Base-by-base conservation (phyloP, 2,888 invertebrate species). In the Dicyrtoma fusca region DNA sequence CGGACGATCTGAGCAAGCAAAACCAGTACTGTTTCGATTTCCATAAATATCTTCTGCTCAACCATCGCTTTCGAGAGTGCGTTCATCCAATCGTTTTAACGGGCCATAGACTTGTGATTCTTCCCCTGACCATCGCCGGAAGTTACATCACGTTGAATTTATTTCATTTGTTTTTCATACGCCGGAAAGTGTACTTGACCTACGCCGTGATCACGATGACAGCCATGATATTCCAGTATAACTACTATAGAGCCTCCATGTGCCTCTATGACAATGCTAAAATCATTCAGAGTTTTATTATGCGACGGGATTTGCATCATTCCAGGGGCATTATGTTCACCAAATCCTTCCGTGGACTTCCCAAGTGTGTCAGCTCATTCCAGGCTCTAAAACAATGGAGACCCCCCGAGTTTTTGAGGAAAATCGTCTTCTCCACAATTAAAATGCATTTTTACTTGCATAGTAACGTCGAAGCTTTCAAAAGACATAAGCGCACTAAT, bases 381-480 rank as follows among this genome's bases (percentile, higher is more conserved):
- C 11, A 17, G 5, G 14, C 63, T 10, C 63, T 63, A 11, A 51
- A 55, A 19, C 70, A 62, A 63, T 70, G 62, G 70, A 21, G 13
- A 8, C 70, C 70, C 0, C 51, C 19, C 0, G n/a, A 19, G 17
- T 71, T 64, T 25, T 21, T 71, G 2, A 53, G 55, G 44, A 63
- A 63, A 10, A 25, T 71, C 2, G 25, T 64, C 1, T 51, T 64
- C 5, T 26, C 55, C 13, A 51, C n/a, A n/a, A 63, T 71, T 8
- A 71, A 71, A 64, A 63, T 71, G 4, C 63, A 71, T 34, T 53
- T 71, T 10, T 71, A 64, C 21, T 23, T 68, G 2, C 69, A 69
- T 17, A 61, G 69, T 13, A 69, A 62, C 49, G 49, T 69, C 5
- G 25, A 45, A 8, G 1, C 49, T 1, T 69, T 69, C 42, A 51